Evolutionary conservation across 2,888 invertebrate species (phyloP).

Genomic region (Calliopum simillimum): DNA sequence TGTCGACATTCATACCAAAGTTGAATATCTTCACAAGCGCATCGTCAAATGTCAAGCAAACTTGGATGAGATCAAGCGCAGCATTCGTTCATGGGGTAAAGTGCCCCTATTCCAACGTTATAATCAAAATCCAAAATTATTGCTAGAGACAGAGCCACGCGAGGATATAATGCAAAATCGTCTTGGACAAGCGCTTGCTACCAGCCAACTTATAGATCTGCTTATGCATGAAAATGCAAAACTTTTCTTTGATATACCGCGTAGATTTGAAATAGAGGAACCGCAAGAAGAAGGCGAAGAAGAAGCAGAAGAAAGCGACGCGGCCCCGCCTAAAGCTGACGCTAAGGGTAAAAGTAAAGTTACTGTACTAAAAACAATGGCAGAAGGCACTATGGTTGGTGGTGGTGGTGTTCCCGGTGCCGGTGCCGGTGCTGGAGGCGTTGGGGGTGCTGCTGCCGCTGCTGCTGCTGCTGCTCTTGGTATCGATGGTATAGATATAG

Average conservation of each 20-base stretch:
- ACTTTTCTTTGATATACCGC: slow-evolving; percentile 73
- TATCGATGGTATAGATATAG: not conserved
- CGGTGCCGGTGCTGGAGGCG: slow-evolving; percentile 2
- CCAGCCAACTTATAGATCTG: slow-evolving; percentile 71
- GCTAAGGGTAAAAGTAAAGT: not conserved
- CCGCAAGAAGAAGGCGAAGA: slow-evolving; percentile 28
- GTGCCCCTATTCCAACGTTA: slow-evolving; percentile 81
- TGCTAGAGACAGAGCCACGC: slow-evolving; percentile 69
- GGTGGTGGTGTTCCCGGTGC: not conserved
- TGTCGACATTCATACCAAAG: slow-evolving; percentile 74
- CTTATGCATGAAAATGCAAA: slow-evolving; percentile 76
- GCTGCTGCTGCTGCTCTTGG: not conserved
- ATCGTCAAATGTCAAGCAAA: slow-evolving; percentile 77
- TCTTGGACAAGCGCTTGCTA: slow-evolving; percentile 67
- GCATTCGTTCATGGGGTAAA: slow-evolving; percentile 79
- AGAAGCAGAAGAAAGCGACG: not conserved
- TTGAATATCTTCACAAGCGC: slow-evolving; percentile 79
- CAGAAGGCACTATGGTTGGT: not conserved
- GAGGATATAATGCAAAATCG: slow-evolving; percentile 50
- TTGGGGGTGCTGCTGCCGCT: slow-evolving; percentile 17
- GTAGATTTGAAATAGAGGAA: slow-evolving; percentile 50
- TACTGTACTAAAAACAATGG: not conserved
- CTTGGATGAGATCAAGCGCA: slow-evolving; percentile 70
- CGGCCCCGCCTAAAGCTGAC: not conserved
- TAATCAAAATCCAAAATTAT: slow-evolving; percentile 72